These are phyloP conservation scores for Aphrophora alni DNA, from an alignment of 2,888 invertebrate species.

Conservation along the genomic window DNA sequence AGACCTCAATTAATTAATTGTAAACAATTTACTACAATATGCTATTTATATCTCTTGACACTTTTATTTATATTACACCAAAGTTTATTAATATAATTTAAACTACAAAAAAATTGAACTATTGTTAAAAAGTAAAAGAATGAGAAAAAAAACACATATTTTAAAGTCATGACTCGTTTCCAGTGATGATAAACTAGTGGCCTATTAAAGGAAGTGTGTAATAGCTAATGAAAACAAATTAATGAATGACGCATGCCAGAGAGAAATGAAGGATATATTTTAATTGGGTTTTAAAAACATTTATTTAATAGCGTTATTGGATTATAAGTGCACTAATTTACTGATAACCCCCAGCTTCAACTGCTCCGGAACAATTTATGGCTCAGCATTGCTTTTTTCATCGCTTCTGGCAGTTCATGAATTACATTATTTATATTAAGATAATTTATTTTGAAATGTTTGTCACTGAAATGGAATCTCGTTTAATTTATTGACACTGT, in stretches of 20 bases:
- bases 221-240: not conserved
- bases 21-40: too few species aligned
- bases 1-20: too few species aligned
- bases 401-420: not conserved
- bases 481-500: not conserved
- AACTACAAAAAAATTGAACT: too few species aligned
- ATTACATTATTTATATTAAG: not conserved
- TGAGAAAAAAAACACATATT: too few species aligned
- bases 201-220: not conserved
- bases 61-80: too few species aligned
- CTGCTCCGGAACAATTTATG: too few species aligned
- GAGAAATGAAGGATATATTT: not conserved
- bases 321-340: not conserved
- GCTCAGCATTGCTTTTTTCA: too few species aligned
- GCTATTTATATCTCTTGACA: too few species aligned
- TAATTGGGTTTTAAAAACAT: not conserved
- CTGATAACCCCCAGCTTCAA: not conserved
- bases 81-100: too few species aligned
- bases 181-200: not conserved
- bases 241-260: not conserved
- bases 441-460: not conserved
- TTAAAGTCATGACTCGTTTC: not conserved
- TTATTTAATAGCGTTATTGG: not conserved
- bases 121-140: too few species aligned
- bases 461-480: not conserved